Conservation (phyloP, 1,140 invertebrate genomes). For the Prorops nasuta region DNA sequence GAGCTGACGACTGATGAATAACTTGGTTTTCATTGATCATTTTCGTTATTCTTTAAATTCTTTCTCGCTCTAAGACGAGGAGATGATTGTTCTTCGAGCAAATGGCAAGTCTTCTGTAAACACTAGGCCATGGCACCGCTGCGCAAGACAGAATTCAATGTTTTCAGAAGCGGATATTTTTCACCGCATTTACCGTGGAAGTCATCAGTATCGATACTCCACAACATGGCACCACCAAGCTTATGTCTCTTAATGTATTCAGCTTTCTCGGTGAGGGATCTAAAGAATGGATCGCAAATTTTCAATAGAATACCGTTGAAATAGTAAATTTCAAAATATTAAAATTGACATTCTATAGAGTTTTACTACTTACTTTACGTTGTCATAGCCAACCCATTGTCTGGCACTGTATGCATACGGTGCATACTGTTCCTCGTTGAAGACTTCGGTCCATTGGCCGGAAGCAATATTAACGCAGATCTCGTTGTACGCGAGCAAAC, state of each 20-base stretch:
- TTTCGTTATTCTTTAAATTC: too few species aligned
- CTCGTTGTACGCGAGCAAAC: constrained; percentile 78
- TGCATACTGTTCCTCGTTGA: constrained; percentile 58
- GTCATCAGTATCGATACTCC: constrained; percentile 76
- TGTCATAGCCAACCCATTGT: constrained; percentile 79
- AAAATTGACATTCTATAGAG: background rate
- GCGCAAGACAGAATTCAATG: constrained; percentile 55
- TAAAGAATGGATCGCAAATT: constrained; percentile 10
- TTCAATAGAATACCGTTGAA: background rate
- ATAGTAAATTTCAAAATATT: background rate
- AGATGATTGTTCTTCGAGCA: too few species aligned
- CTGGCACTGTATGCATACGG: constrained; percentile 65
- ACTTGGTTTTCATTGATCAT: too few species aligned
- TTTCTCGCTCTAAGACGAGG: too few species aligned
- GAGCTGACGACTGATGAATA: too few species aligned
- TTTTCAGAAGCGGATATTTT: constrained; percentile 61
- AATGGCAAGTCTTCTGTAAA: too few species aligned
- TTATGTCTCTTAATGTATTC: constrained; percentile 56
- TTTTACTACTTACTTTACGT: constrained; percentile 46
- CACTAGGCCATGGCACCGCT: too few species aligned
- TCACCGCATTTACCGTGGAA: constrained; percentile 64
- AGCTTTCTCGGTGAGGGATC: constrained; percentile 58
- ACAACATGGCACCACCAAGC: constrained; percentile 69
- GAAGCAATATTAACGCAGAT: constrained; percentile 40
- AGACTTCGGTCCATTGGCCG: constrained; percentile 54